Percentiles rank a stretch among this genome's conserved stretches.
Evolutionary conservation across 30 jellyfish, hydroid and myxozoan genomes (phyloP).

Genomic region (Chrysaora quinquecirrha): DNA sequence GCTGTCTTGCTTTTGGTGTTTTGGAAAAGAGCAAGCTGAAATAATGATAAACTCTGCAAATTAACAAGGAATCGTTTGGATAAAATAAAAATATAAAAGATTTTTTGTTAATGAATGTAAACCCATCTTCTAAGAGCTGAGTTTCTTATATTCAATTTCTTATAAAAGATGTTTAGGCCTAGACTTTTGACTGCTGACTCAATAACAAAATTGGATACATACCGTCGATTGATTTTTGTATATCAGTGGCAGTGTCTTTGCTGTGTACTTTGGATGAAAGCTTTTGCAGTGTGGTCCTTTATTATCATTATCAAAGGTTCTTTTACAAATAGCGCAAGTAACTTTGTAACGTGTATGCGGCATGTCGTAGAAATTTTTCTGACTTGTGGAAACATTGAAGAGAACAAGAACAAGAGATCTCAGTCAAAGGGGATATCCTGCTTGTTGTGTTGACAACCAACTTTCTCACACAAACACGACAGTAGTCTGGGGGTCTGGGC

Average conservation of each 20-base stretch:
- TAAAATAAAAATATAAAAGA: neutral
- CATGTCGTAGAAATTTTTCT: slow-evolving; percentile 48
- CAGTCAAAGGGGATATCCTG: too few relatives aligned
- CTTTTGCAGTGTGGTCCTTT: slow-evolving; percentile 61
- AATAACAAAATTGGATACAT: slow-evolving; percentile 19
- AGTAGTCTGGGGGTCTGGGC: too few relatives aligned
- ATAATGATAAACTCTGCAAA: neutral
- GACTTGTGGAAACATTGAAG: too few relatives aligned
- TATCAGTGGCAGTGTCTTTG: slow-evolving; percentile 55
- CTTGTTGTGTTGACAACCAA: too few relatives aligned
- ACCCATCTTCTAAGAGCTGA: too few relatives aligned
- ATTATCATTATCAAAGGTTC: slow-evolving; percentile 53
- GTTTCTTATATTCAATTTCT: neutral
- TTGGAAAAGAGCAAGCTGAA: slow-evolving; percentile 55
- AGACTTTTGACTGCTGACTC: too few relatives aligned
- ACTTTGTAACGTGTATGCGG: slow-evolving; percentile 61
- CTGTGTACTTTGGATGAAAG: slow-evolving; percentile 61
- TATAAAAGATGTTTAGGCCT: too few relatives aligned
- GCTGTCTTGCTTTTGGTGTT: slow-evolving; percentile 55
- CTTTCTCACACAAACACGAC: too few relatives aligned
- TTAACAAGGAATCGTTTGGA: slow-evolving; percentile 20
- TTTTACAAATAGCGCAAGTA: slow-evolving; percentile 64
- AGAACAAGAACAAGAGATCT: too few relatives aligned
- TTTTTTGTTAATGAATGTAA: slow-evolving; percentile 21
- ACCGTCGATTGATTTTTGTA: slow-evolving; percentile 54